Percentiles rank a stretch among this genome's conserved stretches.
phyloP scores from a whole-genome alignment of 1,140 invertebrate genomes.

The Hyles euphorbiae region DNA sequence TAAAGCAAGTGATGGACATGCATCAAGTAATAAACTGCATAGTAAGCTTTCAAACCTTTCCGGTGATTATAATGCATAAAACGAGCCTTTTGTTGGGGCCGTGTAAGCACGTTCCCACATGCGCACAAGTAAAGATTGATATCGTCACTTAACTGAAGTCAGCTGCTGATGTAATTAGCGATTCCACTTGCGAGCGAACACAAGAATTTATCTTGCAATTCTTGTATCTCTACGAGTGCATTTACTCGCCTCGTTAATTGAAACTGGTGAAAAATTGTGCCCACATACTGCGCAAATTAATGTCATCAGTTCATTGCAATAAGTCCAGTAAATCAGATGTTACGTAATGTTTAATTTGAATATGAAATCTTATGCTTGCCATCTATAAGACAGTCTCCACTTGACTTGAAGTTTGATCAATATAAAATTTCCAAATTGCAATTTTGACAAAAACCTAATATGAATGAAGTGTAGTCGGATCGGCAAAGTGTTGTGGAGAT shows the following conservation, averaged over 20 bases:
- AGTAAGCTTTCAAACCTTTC: conserved; percentile 1
- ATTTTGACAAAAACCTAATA: too few species aligned
- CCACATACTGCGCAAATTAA: conserved; percentile 38
- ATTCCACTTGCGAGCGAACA: conserved; percentile 20
- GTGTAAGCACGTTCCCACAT: conserved; percentile 25
- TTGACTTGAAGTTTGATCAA: too few species aligned
- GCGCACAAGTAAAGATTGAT: conserved; percentile 38
- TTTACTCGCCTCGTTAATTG: conserved; percentile 32
- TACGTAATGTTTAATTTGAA: background rate
- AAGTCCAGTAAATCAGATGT: conserved; percentile 1
- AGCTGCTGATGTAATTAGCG: conserved; percentile 50
- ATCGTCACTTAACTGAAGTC: conserved; percentile 43
- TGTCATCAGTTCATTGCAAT: conserved; percentile 20
- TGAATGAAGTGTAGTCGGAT: too few species aligned
- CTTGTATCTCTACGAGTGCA: conserved; percentile 19
- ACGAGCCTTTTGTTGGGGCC: conserved; percentile 19
- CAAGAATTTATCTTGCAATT: conserved; percentile 31
- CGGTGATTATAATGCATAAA: conserved; percentile 23
- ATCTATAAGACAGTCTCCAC: too few species aligned
- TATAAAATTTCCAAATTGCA: too few species aligned
- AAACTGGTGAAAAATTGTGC: conserved; percentile 46
- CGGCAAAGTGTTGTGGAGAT: too few species aligned
- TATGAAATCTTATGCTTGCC: background rate
- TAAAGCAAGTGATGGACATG: too few species aligned
- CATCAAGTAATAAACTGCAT: conserved; percentile 4